Base-by-base conservation (phyloP, 2,797 vertebrate species). In the Myiothlypis coronata region DNA sequence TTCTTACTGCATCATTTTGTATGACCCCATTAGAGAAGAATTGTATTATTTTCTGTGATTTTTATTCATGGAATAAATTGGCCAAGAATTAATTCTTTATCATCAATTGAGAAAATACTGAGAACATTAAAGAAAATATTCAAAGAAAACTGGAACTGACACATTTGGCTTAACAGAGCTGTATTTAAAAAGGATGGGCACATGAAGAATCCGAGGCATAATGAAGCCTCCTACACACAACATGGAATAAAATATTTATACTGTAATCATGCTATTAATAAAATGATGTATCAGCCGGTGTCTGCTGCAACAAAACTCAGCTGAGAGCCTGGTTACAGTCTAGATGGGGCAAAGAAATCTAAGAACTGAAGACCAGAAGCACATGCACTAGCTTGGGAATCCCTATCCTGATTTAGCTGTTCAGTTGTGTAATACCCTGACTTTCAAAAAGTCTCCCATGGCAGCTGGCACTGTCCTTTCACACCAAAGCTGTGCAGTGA, bases 181-280 rank as follows among this genome's bases (percentile, higher is more conserved):
- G 52, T 82, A 71, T 91, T 95, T 83, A 35, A 89, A 92, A 80
- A 64, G 67, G 57, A 86, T 67, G 22, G 0, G 0, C 26, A 57
- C 15, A 21, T 9, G 2, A 52, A 72, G 76, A 88, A 18, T 70
- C 46, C 0, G 24, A 82, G 64, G 81, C 72, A 28, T 79, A 90
- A 69, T 41, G 79, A 93, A 84, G 14, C 65, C 82, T 83, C 86
- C 88, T 61, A 78, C 50, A 64, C 87, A 79, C 71, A n/a, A 30
- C 63, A n/a, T 2, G 3, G 49, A 90, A 90, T 96, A 47, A 97
- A 96, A 96, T 96, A 95, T 94, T 96, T 94, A 95, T 95, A 83
- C 59, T 1, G 2, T 95, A 83, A 92, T 93, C 91, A 50, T 89
- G 27, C 90, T 96, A 94, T 96, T 96, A 96, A 94, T 97, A 96